Percentiles rank a stretch among this genome's conserved stretches.
Conservation (phyloP, 37 sponge, comb jelly and placozoan species). For the Crambe crambe region DNA sequence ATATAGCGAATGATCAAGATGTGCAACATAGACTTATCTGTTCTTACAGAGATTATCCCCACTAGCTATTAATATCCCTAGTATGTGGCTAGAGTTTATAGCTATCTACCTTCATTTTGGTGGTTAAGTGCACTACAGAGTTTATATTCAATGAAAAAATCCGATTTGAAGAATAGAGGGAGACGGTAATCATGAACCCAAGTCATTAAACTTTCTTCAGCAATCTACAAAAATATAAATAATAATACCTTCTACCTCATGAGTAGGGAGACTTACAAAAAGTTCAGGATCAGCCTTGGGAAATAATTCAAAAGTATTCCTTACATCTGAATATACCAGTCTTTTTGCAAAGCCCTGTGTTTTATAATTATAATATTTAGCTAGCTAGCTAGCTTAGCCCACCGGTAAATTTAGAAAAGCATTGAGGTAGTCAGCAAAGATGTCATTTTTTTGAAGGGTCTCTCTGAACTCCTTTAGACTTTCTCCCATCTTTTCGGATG, state of each 20-base stretch:
- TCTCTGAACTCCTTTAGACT: slow-evolving; percentile 41
- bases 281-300: slow-evolving; percentile 7
- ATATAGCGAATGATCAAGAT: too few species aligned
- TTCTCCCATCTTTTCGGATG: neutral
- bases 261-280: neutral
- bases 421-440: slow-evolving; percentile 64
- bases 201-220: slow-evolving; percentile 1
- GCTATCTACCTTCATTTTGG: slow-evolving; percentile 4
- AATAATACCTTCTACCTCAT: too few species aligned
- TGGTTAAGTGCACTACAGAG: slow-evolving; percentile 26
- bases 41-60: too few species aligned
- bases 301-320: slow-evolving; percentile 1
- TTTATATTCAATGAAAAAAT: slow-evolving; percentile 44
- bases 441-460: slow-evolving; percentile 32
- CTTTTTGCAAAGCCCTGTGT: slow-evolving; percentile 53
- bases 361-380: neutral
- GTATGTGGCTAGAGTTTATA: too few species aligned
- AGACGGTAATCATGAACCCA: slow-evolving; percentile 59
- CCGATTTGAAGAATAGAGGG: slow-evolving; percentile 64
- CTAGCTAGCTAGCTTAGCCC: neutral
- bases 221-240: slow-evolving; percentile 20
- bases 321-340: slow-evolving; percentile 16
- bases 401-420: slow-evolving; percentile 69
- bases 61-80: too few species aligned
- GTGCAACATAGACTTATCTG: too few species aligned